phyloP scores from a whole-genome alignment of 2,797 vertebrate genomes.

The Chelidonichthys spinosus region DNA sequence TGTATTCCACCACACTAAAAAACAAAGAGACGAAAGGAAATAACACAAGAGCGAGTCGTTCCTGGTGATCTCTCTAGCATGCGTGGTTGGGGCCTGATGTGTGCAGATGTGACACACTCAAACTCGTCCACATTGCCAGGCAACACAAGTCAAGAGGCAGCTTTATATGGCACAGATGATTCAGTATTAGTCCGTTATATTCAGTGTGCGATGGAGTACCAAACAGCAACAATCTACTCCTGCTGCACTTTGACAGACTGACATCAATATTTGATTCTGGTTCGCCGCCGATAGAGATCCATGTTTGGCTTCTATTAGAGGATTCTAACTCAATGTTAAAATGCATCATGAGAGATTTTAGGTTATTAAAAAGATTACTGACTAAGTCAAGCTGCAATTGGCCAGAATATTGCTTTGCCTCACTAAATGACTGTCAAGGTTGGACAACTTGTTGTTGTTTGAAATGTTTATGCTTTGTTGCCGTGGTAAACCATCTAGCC shows the following conservation, averaged over 20 bases:
- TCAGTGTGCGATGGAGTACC: background rate
- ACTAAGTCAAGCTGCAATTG: conserved; percentile 29
- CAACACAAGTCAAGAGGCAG: conserved; percentile 21
- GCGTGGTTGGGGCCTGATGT: background rate
- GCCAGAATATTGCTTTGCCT: conserved; percentile 36
- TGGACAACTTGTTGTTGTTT: conserved; percentile 16
- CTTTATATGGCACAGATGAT: conserved; percentile 26
- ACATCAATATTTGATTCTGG: conserved; percentile 18
- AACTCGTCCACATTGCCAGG: background rate
- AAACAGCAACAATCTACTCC: conserved; percentile 17
- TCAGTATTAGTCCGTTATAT: conserved; percentile 19
- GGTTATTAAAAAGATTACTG: conserved; percentile 10
- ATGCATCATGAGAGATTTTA: conserved; percentile 17
- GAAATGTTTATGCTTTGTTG: conserved; percentile 32
- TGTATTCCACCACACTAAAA: conserved; percentile 8
- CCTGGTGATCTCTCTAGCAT: background rate
- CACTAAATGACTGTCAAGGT: conserved; percentile 19
- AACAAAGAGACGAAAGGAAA: background rate
- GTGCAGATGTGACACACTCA: background rate
- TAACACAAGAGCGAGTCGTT: background rate
- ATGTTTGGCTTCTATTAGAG: background rate
- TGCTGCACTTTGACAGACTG: conserved; percentile 9
- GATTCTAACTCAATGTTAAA: conserved; percentile 24
- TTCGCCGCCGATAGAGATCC: background rate
- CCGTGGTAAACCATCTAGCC: conserved; percentile 26